phyloP scores from a whole-genome alignment of 2,888 invertebrate genomes.

The Didymodactylos carnosus region DNA sequence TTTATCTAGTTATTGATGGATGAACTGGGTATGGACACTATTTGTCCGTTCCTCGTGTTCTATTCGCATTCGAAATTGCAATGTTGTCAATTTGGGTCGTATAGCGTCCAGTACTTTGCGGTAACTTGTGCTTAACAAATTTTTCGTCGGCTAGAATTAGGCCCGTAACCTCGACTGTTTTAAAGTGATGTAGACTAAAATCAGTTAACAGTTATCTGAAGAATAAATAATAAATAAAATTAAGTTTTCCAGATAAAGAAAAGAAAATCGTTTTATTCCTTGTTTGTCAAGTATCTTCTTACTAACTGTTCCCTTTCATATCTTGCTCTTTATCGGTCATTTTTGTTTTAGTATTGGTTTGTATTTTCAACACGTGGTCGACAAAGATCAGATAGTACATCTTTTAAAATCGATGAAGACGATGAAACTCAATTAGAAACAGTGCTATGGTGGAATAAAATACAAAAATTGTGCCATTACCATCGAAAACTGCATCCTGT shows the following conservation, averaged over 20 bases:
- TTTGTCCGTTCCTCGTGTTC: neutral
- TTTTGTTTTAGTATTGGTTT: neutral
- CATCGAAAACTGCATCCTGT: neutral
- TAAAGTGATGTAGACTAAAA: no score
- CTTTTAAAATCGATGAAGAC: neutral
- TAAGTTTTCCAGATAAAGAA: no score
- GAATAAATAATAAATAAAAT: no score
- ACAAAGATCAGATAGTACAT: no score
- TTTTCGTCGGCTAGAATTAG: no score
- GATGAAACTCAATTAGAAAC: neutral
- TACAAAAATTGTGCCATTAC: neutral
- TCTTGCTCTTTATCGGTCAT: no score
- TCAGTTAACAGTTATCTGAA: no score
- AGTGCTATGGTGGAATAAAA: neutral
- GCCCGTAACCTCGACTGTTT: no score
- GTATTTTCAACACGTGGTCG: neutral
- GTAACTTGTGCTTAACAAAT: no score
- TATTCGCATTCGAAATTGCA: neutral
- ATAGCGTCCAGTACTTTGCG: neutral
- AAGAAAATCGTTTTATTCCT: no score
- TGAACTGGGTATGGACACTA: neutral
- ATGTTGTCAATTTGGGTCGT: neutral
- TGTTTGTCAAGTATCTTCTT: no score
- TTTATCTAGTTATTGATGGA: neutral
- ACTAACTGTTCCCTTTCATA: no score